Evolutionary conservation across 2,797 vertebrate species (phyloP), one percentile per base, ranked within the genome.

Genomic region (Kryptopterus vitreolus): DNA sequence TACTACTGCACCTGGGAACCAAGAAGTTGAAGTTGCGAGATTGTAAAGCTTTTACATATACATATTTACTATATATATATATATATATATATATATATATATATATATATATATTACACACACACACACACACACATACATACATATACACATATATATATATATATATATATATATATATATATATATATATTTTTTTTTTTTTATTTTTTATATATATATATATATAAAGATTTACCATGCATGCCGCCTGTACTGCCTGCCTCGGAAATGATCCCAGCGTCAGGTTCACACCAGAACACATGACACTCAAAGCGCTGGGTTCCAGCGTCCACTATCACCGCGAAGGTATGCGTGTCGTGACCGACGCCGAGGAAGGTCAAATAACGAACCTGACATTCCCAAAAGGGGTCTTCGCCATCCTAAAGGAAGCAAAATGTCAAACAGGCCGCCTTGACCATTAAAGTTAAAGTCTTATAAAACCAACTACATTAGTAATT

Each of bases 201-300:
- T n/a, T n/a, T n/a, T n/a, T n/a, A n/a, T n/a, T n/a, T n/a, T n/a
- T n/a, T n/a, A n/a, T n/a, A n/a, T n/a, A n/a, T n/a, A n/a, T n/a
- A n/a, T n/a, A n/a, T n/a, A n/a, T n/a, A n/a, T n/a, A 22, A 55
- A 20, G 9, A 33, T 94, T 95, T 89, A 98, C 97, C 97, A 97
- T 97, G 83, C 97, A 98, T 0, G 97, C 96, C 0, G 96, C 96
- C 90, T 98, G 97, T 11, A 98, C 94, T 0, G 96, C 95, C 94
- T 0, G 96, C 95, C 90, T 98, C 97, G 0, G 96, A 97, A 68
- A 99, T 88, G 86, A 90, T 90, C 52, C 97, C 96, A 0, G 97
- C 97, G 0, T 98, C 92, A 0, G 97, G 97, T 77, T 98, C 95
- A 11, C 97, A 98, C 97, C 97, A 99, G 92, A 99, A 99, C 46